A percentile compares a stretch with the other conserved stretches of the same genome.
Conservation (phyloP, 2,113 vertebrate species). For the Clarias macrocephalus region DNA sequence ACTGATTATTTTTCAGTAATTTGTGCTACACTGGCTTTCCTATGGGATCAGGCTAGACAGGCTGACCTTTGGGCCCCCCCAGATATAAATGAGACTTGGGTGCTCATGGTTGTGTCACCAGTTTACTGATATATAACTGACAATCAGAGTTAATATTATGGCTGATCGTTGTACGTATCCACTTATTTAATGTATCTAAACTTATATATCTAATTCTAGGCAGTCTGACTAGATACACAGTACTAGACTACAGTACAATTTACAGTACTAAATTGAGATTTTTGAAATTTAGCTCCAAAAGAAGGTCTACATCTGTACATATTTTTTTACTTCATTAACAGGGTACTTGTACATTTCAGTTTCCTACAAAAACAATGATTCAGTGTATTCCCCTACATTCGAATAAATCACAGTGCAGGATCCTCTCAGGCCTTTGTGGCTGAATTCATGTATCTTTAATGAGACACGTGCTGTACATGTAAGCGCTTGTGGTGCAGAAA, state of each 20-base stretch:
- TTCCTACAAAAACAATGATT: constrained; percentile 37
- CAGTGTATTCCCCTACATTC: constrained; percentile 28
- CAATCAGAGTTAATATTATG: too few relatives aligned
- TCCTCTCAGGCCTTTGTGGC: constrained; percentile 7
- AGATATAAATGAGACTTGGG: too few relatives aligned
- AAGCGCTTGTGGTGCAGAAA: constrained; percentile 28
- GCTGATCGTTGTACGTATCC: too few relatives aligned
- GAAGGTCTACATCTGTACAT: not conserved
- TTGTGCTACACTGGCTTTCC: too few relatives aligned
- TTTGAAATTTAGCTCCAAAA: not conserved
- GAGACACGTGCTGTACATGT: constrained; percentile 27
- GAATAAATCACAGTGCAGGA: constrained; percentile 32
- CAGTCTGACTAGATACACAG: not conserved
- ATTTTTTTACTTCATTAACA: not conserved
- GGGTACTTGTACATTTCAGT: not conserved
- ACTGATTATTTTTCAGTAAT: too few relatives aligned
- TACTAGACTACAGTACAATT: too few relatives aligned
- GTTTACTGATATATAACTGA: too few relatives aligned
- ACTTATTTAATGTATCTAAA: not conserved
- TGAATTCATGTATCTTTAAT: constrained; percentile 41
- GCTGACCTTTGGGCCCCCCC: too few relatives aligned
- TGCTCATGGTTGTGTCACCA: too few relatives aligned
- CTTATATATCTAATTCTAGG: not conserved
- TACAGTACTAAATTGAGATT: too few relatives aligned
- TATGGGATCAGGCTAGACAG: too few relatives aligned